These are phyloP conservation scores for Nephila pilipes DNA, from an alignment of 1,140 invertebrate genomes.

Conservation along the genomic window DNA sequence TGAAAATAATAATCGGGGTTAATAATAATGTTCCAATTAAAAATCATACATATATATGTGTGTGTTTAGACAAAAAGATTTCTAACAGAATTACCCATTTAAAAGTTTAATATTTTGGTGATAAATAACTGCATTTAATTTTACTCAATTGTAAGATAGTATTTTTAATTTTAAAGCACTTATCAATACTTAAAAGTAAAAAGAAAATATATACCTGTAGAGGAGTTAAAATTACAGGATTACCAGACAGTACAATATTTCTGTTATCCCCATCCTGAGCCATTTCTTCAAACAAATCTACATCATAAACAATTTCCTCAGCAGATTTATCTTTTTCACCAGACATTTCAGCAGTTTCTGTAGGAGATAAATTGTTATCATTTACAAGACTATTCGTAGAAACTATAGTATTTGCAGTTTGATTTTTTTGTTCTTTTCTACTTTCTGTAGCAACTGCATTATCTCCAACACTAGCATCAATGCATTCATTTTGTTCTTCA, in stretches of 20 bases:
- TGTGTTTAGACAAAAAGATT: too few relatives aligned
- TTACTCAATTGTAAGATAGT: too few relatives aligned
- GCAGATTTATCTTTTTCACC: too few relatives aligned
- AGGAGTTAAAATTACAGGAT: not conserved
- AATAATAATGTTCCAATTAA: too few relatives aligned
- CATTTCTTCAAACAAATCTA: not conserved
- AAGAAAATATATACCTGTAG: not conserved
- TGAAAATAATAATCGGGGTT: too few relatives aligned
- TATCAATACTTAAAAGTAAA: not conserved
- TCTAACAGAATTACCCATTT: too few relatives aligned
- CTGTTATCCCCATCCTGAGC: not conserved
- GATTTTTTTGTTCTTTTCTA: not conserved
- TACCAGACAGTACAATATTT: not conserved
- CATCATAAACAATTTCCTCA: too few relatives aligned
- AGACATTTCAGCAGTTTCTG: not conserved
- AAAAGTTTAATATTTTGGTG: too few relatives aligned
- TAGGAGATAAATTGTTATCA: not conserved
- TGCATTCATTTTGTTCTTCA: not conserved
- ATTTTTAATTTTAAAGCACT: not conserved
- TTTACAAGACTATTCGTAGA: not conserved
- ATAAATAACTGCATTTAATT: too few relatives aligned
- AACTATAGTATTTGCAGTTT: not conserved
- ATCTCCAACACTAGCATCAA: not conserved
- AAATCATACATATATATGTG: too few relatives aligned
- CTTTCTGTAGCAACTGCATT: not conserved